Conservation (phyloP, 2,888 invertebrate genomes). For the Trachelus stipa region DNA sequence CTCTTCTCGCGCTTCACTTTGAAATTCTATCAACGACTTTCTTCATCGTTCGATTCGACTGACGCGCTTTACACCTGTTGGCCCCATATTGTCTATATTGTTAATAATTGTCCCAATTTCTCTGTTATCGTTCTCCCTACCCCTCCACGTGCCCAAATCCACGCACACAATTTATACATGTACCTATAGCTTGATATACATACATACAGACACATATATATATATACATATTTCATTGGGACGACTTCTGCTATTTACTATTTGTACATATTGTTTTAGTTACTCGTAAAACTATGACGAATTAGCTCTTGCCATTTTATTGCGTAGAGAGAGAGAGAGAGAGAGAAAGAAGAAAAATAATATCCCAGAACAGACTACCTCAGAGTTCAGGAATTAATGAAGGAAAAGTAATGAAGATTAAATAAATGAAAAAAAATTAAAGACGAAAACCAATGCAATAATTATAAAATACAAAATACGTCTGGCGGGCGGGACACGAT, state of each 20-base stretch:
- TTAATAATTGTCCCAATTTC: background rate
- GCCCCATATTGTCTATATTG: background rate
- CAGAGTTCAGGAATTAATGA: slow-evolving; percentile 65
- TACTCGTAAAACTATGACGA: slow-evolving; percentile 45
- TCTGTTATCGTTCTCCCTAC: background rate
- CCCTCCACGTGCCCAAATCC: background rate
- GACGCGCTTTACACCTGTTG: background rate
- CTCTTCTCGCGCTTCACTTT: background rate
- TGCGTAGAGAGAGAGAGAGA: slow-evolving; percentile 36
- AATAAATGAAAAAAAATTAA: slow-evolving; percentile 37
- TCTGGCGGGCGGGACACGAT: slow-evolving; percentile 6
- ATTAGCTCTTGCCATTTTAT: slow-evolving; percentile 63
- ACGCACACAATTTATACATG: slow-evolving; percentile 22
- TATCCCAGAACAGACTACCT: slow-evolving; percentile 65
- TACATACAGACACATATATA: slow-evolving; percentile 14
- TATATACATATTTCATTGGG: slow-evolving; percentile 30
- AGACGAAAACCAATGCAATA: slow-evolving; percentile 61
- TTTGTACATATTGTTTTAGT: slow-evolving; percentile 26
- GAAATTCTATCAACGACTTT: slow-evolving; percentile 17
- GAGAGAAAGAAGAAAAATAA: slow-evolving; percentile 22
- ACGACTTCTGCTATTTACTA: slow-evolving; percentile 31
- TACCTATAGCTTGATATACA: slow-evolving; percentile 32
- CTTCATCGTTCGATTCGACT: background rate
- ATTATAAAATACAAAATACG: slow-evolving; percentile 32
- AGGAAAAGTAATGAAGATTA: slow-evolving; percentile 44